Evolutionary conservation across 2,888 invertebrate genomes (phyloP), one percentile per base, ranked within the genome.

Genomic region (Hypomecis atomaria): DNA sequence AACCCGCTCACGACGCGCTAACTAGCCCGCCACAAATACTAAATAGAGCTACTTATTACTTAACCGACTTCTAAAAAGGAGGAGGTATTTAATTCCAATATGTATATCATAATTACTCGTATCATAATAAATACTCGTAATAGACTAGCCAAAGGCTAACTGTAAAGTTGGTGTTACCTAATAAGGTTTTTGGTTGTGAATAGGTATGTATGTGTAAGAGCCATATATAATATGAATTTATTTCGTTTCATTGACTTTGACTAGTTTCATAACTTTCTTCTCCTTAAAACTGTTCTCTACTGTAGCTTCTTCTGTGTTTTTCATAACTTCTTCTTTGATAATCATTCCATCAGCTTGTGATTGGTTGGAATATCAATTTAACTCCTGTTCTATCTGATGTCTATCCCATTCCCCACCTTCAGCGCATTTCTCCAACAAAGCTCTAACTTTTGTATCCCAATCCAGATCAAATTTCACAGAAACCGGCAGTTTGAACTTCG

Each of bases 391-490:
- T 33, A 48, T 53, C n/a, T 57, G 23, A 38, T 53, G n/a, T 37
- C 36, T 56, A 3, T 57, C 56, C 6, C 33, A 10, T 9, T 45
- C 50, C 0, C 42, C 57, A 11, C 57, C 38, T 23, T 57, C 57
- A 48, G 33, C 40, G 10, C 56, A 52, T 34, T 59, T 60, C 6
- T 65, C 61, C 9, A 71, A 48, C 56, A 67, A 50, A 4, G 68
- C 62, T 45, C 59, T 67, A 34, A 64, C 54, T 59, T 66, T 72
- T n/a, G 67, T 73, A 13, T 67, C 69, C 57, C 75, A 65, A 64
- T 88, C 81, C 1, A 90, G 89, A 57, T 90, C 88, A 65, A 90
- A 91, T 45, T 90, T 85, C 36, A 84, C 79, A 0, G 90, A 90
- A 38, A 91, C 79, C 0, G 90, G 91, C 4, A 92, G 70, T 54